These are phyloP conservation scores for Sebastes itinus DNA, from an alignment of 2,797 vertebrate species.

Conservation along the genomic window DNA sequence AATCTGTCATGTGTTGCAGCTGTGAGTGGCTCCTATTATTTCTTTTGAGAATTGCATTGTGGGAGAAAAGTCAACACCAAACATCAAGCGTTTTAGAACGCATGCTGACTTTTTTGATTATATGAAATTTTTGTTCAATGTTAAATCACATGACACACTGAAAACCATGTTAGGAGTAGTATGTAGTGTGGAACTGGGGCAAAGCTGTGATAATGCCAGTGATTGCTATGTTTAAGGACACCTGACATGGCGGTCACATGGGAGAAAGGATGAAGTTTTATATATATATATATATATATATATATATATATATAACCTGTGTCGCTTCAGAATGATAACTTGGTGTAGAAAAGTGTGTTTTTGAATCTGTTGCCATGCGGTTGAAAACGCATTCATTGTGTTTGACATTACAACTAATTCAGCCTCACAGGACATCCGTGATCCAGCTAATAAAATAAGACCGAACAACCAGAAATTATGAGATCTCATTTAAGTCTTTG, in stretches of 20 bases:
- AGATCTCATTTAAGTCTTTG: conserved; percentile 17
- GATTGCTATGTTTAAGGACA: background rate
- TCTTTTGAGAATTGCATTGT: background rate
- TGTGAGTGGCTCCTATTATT: background rate
- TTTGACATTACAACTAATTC: conserved; percentile 3
- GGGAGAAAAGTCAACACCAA: background rate
- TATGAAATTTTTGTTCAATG: background rate
- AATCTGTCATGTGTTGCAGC: background rate
- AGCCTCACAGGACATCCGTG: background rate
- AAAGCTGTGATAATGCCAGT: background rate
- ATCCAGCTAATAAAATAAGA: conserved; percentile 33
- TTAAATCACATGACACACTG: background rate
- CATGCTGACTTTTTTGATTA: conserved; percentile 18
- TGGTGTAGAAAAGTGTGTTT: background rate
- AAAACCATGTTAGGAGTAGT: background rate
- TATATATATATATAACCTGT: background rate
- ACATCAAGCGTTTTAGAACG: background rate
- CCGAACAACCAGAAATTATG: conserved; percentile 18
- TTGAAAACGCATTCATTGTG: background rate
- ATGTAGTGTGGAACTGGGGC: background rate
- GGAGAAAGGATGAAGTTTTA: background rate
- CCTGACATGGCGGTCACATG: background rate
- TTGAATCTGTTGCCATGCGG: background rate
- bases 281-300: background rate
- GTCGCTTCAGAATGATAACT: background rate